Base-by-base conservation (phyloP, 2,113 vertebrate genomes). In the Bambusicola thoracicus region DNA sequence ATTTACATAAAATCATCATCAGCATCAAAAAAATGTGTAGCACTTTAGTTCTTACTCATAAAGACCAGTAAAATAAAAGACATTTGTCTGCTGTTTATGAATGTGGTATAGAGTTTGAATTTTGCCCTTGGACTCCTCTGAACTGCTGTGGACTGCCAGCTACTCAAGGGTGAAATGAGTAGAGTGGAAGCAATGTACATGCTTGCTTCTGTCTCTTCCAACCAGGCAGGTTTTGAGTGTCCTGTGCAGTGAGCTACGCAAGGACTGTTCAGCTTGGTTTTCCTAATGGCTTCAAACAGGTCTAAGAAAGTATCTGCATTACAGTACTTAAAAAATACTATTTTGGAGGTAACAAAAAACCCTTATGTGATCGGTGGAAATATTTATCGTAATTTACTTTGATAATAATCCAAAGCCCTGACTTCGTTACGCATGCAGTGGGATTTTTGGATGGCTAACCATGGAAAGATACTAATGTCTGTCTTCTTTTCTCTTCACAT, bases 381-480 rank as follows among this genome's bases (percentile, higher is more conserved):
- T 59, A 13, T 62, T 22, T 40, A n/a, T 72, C 6, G 5, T 73
- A 15, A 29, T 84, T 68, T 72, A 41, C 38, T 88, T 40, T 53
- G 59, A 67, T 51, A 55, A 38, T 61, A 53, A 91, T 68, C 18
- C 25, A 79, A 72, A 44, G 44, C 34, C 41, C 38, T 40, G 41
- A 41, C 85, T 94, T 79, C 40, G 11, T 81, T 89, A 36, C 93
- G 90, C 94, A 90, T 96, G 96, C 86, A 88, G 6, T 90, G 92
- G 87, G 90, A 46, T 85, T 70, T 96, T 90, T 84, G 93, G 92
- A 85, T 81, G 75, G 79, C 94, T 96, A 93, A 96, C 96, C 58
- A 21, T 29, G 44, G 92, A 91, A 70, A 66, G 84, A 92, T 96
- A 98, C 98, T 98, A 98, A 99, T 87, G 67, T 68, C 82, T 97